Evolutionary conservation across 2,113 vertebrate genomes (phyloP), one percentile per base, ranked within the genome.

Genomic region (Setophaga coronata): DNA sequence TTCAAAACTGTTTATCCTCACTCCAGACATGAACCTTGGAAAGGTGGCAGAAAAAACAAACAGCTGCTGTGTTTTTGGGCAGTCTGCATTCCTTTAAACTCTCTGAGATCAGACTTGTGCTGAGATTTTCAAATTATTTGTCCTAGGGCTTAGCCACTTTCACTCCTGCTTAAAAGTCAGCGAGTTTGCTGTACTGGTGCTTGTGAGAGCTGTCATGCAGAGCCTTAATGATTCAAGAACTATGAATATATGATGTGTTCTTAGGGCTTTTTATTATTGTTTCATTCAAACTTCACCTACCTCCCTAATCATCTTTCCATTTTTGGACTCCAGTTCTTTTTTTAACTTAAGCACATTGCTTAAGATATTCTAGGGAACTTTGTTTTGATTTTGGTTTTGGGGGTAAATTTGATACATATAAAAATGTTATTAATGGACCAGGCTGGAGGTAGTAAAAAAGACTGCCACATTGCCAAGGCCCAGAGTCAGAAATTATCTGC

Each of bases 21-120:
- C 96, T 98, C 96, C 97, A 98, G 98, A 98, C 97, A 83, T 97
- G 97, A 97, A 97, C 97, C 92, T 97, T 97, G 97, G 97, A 97
- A 98, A 98, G 97, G 97, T 98, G 97, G 98, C 97, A 98, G 97
- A 97, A 96, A 97, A 98, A 98, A 97, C 97, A 98, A 98, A 97
- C 89, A 96, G 92, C 96, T 96, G 96, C 95, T 94, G 90, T 98
- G 93, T 97, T 97, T 97, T 71, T 92, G 97, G 95, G 96, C 97
- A 97, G 98, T 98, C 97, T 98, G 95, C 97, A 98, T 98, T 98
- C 98, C 97, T 98, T 97, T 98, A 95, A 96, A 97, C 95, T 96
- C 95, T 95, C 95, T 80, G 87, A 98, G 95, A 96, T 95, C 93
- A 82, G 96, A 93, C 96, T 97, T 97, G 82, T 95, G 93, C 95